These are phyloP conservation scores for Drosophila lini DNA, from an alignment of 1,140 invertebrate species.

Conservation along the genomic window DNA sequence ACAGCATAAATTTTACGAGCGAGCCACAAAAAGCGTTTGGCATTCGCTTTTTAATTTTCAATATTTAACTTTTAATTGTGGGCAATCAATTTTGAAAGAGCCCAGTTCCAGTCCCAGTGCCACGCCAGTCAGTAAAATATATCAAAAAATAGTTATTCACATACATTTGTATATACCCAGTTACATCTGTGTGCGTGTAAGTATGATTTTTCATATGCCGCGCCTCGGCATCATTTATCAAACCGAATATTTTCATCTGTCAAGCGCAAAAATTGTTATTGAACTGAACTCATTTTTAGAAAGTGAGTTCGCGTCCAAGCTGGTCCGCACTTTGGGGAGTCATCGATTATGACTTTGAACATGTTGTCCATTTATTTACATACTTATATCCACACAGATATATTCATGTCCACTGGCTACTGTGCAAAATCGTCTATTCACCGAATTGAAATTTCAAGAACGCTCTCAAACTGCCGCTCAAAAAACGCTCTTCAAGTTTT, in stretches of 20 bases:
- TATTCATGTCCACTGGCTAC: slow-evolving; percentile 48
- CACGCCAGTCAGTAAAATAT: slow-evolving; percentile 53
- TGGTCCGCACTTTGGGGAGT: slow-evolving; percentile 43
- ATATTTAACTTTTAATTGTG: slow-evolving; percentile 81
- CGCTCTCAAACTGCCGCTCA: slow-evolving; percentile 44
- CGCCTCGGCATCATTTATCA: slow-evolving; percentile 71
- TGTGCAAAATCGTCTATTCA: slow-evolving; percentile 70
- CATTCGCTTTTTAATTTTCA: slow-evolving; percentile 78
- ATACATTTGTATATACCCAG: background rate
- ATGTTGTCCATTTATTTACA: slow-evolving; percentile 26
- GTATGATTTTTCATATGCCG: slow-evolving; percentile 36
- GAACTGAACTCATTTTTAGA: slow-evolving; percentile 79
- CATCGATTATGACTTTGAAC: slow-evolving; percentile 66
- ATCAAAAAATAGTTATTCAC: slow-evolving; percentile 66
- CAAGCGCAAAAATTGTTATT: slow-evolving; percentile 63
- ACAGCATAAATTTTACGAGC: slow-evolving; percentile 40
- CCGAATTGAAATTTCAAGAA: slow-evolving; percentile 74
- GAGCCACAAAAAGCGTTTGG: slow-evolving; percentile 18
- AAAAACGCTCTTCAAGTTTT: slow-evolving; percentile 21
- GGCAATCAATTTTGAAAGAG: slow-evolving; percentile 74
- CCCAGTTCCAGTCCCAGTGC: slow-evolving; percentile 2
- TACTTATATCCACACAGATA: slow-evolving; percentile 1
- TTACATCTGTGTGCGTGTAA: slow-evolving; percentile 11
- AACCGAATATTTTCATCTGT: slow-evolving; percentile 64
- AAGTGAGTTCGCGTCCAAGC: slow-evolving; percentile 60